A percentile compares a stretch with the other conserved stretches of the same genome.
Conservation (phyloP, 2,888 invertebrate species). For the Melipona beecheii region DNA sequence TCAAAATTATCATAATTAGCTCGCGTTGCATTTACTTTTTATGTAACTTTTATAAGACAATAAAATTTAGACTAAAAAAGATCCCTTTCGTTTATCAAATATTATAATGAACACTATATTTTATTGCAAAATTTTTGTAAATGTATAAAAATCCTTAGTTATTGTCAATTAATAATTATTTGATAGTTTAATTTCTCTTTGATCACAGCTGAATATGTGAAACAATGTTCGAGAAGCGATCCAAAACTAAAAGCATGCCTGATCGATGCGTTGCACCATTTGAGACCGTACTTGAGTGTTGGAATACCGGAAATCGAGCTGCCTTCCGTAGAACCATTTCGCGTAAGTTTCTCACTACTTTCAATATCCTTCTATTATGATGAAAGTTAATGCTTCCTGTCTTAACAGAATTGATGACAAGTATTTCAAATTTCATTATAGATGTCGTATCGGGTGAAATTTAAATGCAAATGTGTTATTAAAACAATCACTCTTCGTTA, state of each 20-base stretch:
- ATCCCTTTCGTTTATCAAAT: no score
- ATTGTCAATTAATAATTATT: not conserved
- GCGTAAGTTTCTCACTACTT: constrained; percentile 72
- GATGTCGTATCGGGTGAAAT: not conserved
- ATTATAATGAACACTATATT: no score
- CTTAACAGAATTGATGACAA: not conserved
- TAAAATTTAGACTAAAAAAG: no score
- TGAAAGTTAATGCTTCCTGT: constrained; percentile 6
- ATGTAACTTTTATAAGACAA: no score
- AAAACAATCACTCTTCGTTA: not conserved
- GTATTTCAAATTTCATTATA: not conserved
- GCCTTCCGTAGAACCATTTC: constrained; percentile 85
- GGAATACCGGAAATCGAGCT: constrained; percentile 86
- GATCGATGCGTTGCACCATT: constrained; percentile 83
- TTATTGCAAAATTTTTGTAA: no score
- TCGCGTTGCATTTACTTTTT: no score
- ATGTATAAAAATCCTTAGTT: no score
- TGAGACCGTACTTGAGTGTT: constrained; percentile 83
- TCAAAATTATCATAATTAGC: no score
- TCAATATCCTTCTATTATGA: not conserved
- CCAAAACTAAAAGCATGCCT: constrained; percentile 83
- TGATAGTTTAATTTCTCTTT: not conserved
- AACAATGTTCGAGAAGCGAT: constrained; percentile 87
- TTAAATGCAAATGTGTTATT: not conserved
- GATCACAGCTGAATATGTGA: constrained; percentile 85